phyloP scores from a whole-genome alignment of 2,797 vertebrate genomes.

The Ispidina lecontei region DNA sequence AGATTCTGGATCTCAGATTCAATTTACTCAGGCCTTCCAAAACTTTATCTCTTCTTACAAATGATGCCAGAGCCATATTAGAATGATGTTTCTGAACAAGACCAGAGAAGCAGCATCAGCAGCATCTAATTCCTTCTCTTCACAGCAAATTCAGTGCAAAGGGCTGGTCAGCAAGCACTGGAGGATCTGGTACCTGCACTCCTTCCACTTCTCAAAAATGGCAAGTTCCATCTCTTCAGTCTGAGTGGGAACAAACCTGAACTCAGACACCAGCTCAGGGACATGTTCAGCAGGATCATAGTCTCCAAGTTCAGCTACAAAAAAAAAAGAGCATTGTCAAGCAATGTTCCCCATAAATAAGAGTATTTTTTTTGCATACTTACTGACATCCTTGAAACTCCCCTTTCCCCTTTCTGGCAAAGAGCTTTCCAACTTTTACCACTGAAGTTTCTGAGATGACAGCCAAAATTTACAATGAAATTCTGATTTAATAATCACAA shows the following conservation, averaged over 20 bases:
- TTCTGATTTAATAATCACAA: neutral
- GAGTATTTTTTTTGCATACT: neutral
- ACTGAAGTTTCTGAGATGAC: neutral
- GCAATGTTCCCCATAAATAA: neutral
- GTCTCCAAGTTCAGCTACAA: conserved; percentile 93
- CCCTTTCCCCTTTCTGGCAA: neutral
- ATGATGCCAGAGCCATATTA: neutral
- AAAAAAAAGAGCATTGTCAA: conserved; percentile 17
- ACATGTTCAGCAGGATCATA: conserved; percentile 91
- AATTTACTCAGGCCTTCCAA: neutral
- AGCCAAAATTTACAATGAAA: neutral
- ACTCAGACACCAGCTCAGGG: conserved; percentile 93
- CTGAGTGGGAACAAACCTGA: conserved; percentile 92
- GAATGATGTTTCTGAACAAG: neutral
- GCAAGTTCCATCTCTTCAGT: conserved; percentile 92
- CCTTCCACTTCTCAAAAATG: conserved; percentile 93
- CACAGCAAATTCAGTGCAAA: neutral
- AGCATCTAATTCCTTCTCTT: neutral
- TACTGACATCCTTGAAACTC: neutral
- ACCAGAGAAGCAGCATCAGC: neutral
- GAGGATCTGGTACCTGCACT: conserved; percentile 87
- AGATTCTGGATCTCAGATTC: neutral
- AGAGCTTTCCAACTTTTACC: neutral
- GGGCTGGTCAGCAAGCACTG: neutral
- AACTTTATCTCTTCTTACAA: neutral